Percentiles rank a stretch among this genome's conserved stretches.
Evolutionary conservation across 2,797 vertebrate genomes (phyloP).

Genomic region (Cottoperca gobio): DNA sequence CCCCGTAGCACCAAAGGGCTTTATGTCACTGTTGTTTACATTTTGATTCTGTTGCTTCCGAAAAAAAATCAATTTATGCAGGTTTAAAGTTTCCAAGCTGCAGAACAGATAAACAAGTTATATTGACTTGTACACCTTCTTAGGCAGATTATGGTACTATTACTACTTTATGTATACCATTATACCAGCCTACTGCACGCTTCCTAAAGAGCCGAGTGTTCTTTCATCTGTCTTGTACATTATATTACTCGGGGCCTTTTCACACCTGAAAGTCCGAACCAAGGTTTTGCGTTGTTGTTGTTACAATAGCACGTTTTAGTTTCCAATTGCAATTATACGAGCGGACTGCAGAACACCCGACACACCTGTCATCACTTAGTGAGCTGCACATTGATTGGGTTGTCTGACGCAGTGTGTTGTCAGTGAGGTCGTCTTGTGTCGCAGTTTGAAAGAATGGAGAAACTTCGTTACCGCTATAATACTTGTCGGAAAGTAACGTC

Average conservation of each 20-base stretch:
- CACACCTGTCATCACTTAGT: too few relatives aligned
- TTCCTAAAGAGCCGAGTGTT: too few relatives aligned
- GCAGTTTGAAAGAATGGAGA: background rate
- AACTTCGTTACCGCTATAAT: too few relatives aligned
- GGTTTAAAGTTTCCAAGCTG: background rate
- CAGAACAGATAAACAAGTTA: background rate
- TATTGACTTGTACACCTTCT: background rate
- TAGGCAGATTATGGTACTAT: background rate
- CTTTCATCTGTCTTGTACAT: background rate
- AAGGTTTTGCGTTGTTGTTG: background rate
- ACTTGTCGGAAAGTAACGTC: too few relatives aligned
- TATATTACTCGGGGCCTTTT: background rate
- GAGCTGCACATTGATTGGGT: background rate
- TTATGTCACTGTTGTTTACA: background rate
- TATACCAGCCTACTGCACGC: too few relatives aligned
- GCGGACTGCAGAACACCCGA: background rate
- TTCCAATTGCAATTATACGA: background rate
- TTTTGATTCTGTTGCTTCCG: background rate
- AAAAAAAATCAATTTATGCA: background rate
- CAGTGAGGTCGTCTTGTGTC: background rate
- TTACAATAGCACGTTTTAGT: too few relatives aligned
- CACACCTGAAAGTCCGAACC: background rate
- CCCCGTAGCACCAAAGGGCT: too few relatives aligned
- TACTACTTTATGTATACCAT: too few relatives aligned
- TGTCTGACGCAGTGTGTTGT: background rate